Base-by-base conservation (phyloP, 1,140 invertebrate species). In the Halesus radiatus region DNA sequence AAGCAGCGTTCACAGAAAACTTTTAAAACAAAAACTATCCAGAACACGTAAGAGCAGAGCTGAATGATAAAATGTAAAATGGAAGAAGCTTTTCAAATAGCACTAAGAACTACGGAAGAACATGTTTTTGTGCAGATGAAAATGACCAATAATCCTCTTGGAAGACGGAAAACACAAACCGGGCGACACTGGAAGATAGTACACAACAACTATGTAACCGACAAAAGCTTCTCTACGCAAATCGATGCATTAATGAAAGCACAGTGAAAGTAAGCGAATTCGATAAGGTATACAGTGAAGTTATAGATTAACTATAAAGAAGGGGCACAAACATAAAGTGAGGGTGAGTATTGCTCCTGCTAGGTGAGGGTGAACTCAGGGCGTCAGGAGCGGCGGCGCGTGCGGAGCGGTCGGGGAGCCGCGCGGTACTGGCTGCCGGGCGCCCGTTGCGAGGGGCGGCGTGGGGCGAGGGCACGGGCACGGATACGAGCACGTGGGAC, bases 241-340 rank as follows among this genome's bases (percentile, higher is more conserved):
- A 66, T n/a, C 62, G 32, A 66, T 32, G 45, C 68, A 64, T 29
- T 10, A 50, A 52, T n/a, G 68, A 53, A 72, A 72, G 50, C 18
- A 72, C 18, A 72, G 23, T 52, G 23, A 60, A 60, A 60, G 58
- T 26, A 60, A 60, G 23, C 32, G 62, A 66, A 29, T 66, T 66
- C 37, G 37, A 45, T 45, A 45, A 45, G 37, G 37, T 66, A 37
- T 32, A 45, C 15, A 45, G 32, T 66, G 68, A 72, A 50, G 20
- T 72, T n/a, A 72, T 45, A 72, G 50, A 72, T 72, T n/a, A 72
- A 50, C 4, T 50, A 26, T 53, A 72, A 50, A 26, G 68, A 72
- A 53, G 68, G 68, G 68, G 15, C 68, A 72, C 68, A 52, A 75
- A 58, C 72, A 75, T 75, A 50, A 20, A 75, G 72, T 58, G 72